Conservation (phyloP, 2,113 vertebrate genomes). For the Bufo bufo region DNA sequence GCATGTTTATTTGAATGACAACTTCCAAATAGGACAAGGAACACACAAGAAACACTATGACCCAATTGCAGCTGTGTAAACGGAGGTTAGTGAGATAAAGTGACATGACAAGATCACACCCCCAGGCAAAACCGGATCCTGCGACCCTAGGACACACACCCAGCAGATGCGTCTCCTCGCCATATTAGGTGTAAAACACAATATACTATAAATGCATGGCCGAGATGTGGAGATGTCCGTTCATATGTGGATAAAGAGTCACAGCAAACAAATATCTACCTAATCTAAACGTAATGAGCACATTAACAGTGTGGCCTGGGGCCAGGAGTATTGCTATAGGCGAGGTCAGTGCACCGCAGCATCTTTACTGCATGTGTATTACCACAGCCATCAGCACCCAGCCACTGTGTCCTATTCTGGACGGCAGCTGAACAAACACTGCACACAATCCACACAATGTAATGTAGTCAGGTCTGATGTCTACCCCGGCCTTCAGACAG, state of each 20-base stretch:
- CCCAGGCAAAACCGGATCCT: slow-evolving; percentile 19
- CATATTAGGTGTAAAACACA: background rate
- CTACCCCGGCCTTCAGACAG: too few species aligned
- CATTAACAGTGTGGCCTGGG: background rate
- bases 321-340: background rate
- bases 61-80: slow-evolving; percentile 55
- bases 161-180: background rate
- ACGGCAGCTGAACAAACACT: slow-evolving; percentile 28
- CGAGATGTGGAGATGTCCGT: background rate
- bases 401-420: background rate
- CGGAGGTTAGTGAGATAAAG: slow-evolving; percentile 35
- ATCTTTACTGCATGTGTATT: background rate
- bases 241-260: background rate
- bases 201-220: background rate
- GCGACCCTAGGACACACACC: slow-evolving; percentile 38
- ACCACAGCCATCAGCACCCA: background rate
- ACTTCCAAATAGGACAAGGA: slow-evolving; percentile 25
- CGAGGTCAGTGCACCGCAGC: background rate
- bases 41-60: slow-evolving; percentile 34
- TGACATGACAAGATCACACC: slow-evolving; percentile 43
- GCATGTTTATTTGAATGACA: slow-evolving; percentile 40
- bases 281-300: background rate
- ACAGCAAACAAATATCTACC: background rate
- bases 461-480: background rate
- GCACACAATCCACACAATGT: background rate